Percentiles rank a stretch among this genome's conserved stretches.
Conservation (phyloP, 2,113 vertebrate species). For the Quiscalus mexicanus region DNA sequence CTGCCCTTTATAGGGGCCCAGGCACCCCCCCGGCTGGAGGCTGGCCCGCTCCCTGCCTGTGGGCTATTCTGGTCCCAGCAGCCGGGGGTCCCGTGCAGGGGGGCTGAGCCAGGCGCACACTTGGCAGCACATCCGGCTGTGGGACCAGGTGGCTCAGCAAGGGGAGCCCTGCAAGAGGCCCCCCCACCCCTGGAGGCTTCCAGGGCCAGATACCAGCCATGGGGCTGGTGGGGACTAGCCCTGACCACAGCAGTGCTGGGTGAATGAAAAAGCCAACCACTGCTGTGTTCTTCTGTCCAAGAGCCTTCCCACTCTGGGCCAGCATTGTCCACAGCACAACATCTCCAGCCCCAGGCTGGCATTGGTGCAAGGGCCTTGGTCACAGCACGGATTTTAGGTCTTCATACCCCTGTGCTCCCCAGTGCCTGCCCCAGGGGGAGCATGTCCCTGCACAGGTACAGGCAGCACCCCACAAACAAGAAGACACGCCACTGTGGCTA, state of each 20-base stretch:
- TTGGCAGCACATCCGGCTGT: neutral
- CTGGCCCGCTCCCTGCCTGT: neutral
- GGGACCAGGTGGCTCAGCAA: neutral
- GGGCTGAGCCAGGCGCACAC: neutral
- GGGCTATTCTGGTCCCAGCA: constrained; percentile 28
- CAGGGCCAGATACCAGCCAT: neutral
- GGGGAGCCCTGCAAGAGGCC: neutral
- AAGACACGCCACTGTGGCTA: rapidly evolving
- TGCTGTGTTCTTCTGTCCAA: rapidly evolving
- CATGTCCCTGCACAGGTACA: neutral
- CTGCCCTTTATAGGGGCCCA: constrained; percentile 29
- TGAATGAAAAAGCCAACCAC: neutral
- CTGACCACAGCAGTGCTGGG: rapidly evolving
- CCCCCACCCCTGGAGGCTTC: rapidly evolving
- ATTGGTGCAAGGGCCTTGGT: rapidly evolving
- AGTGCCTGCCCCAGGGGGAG: neutral
- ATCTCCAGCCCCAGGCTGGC: neutral
- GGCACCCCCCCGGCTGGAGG: neutral
- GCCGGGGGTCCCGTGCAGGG: neutral
- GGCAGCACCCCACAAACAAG: rapidly evolving
- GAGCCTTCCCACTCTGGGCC: neutral
- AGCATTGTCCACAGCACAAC: neutral
- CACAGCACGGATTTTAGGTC: neutral
- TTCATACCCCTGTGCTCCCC: rapidly evolving
- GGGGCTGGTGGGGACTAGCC: neutral